phyloP scores from a whole-genome alignment of 2,888 invertebrate species.

The Megastigmus dorsalis region DNA sequence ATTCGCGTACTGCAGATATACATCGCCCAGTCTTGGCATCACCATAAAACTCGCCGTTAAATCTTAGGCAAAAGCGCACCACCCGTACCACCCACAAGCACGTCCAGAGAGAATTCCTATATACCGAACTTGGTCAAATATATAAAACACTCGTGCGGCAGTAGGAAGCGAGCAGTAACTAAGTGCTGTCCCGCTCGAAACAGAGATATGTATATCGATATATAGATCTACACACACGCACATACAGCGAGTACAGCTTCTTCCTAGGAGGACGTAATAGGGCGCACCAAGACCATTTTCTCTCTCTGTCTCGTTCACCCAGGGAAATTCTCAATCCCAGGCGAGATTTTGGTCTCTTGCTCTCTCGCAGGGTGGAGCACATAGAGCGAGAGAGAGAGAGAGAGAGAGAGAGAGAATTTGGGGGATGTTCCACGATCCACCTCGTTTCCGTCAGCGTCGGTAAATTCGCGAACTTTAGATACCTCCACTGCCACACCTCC shows the following conservation, averaged over 20 bases:
- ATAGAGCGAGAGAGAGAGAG: neutral
- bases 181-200: neutral
- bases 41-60: too few species aligned
- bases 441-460: slow-evolving; percentile 55
- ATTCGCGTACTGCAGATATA: too few species aligned
- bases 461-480: slow-evolving; percentile 66
- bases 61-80: too few species aligned
- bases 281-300: slow-evolving; percentile 25
- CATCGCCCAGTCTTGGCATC: too few species aligned
- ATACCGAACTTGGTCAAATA: neutral
- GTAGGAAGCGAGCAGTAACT: neutral
- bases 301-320: neutral
- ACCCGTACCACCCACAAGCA: too few species aligned
- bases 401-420: slow-evolving; percentile 35
- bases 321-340: slow-evolving; percentile 50
- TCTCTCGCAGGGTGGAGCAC: slow-evolving; percentile 10
- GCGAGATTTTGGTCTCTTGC: slow-evolving; percentile 48
- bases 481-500: slow-evolving; percentile 57
- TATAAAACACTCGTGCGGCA: neutral
- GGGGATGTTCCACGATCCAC: slow-evolving; percentile 44
- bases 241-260: slow-evolving; percentile 5
- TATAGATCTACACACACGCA: neutral
- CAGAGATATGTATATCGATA: neutral
- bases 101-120: too few species aligned
- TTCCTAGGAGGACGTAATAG: slow-evolving; percentile 11